Base-by-base conservation (phyloP, 2,888 invertebrate genomes). In the Epirrita christyi region DNA sequence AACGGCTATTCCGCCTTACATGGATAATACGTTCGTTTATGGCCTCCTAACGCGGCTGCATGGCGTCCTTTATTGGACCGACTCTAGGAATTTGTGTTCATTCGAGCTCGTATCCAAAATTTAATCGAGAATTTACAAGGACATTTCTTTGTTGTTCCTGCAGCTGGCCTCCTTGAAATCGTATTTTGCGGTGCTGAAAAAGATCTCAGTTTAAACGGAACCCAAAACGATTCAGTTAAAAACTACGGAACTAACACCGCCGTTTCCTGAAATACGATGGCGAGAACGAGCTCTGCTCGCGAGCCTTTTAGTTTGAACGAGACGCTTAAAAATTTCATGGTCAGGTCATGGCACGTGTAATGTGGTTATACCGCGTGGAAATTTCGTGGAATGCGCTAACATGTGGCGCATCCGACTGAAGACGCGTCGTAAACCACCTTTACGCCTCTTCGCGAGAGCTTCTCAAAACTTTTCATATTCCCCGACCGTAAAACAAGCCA, bases 21-120 rank as follows among this genome's bases (percentile, higher is more conserved):
- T 92, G 92, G 92, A 91, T 92, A 92, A 92, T 91, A 90, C 90
- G 91, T 89, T 88, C 92, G 91, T 92, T 91, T 91, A 91, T 91
- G 85, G 90, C 83, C 88, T 88, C 88, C 92, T 91, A 91, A 89
- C 92, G 91, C 88, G 91, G 89, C 88, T 91, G 90, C 90, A 89
- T 81, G 83, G 80, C 88, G 86, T 89, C 90, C 89, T 90, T 88
- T 91, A 91, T 91, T 89, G 90, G 86, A 87, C 90, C 86, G 83
- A 84, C 88, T 89, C 88, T 89, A 90, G 87, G 83, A 91, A 91
- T 91, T 91, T 90, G 91, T 92, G 91, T 91, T 87, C 87, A 90
- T 88, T 88, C 89, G 82, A 75, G 85, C 88, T 88, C 85, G 89
- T 88, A 89, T 85, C 87, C 90, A 85, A 91, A 91, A 90, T 89